These are phyloP conservation scores for Gambusia holbrooki DNA, from an alignment of 2,113 vertebrate species.

Conservation along the genomic window DNA sequence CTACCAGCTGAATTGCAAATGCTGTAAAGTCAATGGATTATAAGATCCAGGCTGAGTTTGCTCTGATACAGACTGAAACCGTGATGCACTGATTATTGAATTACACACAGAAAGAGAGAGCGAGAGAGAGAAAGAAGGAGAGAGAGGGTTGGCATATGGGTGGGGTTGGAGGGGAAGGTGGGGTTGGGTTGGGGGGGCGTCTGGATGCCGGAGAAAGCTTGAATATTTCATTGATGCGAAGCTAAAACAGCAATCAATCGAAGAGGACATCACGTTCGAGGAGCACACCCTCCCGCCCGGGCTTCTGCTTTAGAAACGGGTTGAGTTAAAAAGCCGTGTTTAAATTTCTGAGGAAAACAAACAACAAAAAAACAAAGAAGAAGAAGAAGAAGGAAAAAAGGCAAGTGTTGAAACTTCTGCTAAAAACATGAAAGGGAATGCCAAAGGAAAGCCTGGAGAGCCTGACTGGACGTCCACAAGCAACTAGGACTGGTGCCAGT, in stretches of 20 bases:
- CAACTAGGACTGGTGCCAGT: too few relatives aligned
- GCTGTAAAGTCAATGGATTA: conserved; percentile 44
- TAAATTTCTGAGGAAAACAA: background rate
- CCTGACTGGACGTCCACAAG: background rate
- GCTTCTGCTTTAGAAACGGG: conserved; percentile 12
- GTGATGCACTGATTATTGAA: conserved; percentile 46
- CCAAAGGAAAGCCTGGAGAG: conserved; percentile 34
- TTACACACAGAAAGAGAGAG: background rate
- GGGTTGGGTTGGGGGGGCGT: too few relatives aligned
- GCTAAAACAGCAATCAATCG: conserved; percentile 56
- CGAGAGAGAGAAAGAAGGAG: background rate
- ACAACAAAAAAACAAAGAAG: too few relatives aligned
- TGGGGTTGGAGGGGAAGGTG: background rate
- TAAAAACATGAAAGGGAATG: conserved; percentile 53
- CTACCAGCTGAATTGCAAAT: conserved; percentile 41
- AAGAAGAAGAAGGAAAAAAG: too few relatives aligned
- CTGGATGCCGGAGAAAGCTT: conserved; percentile 30
- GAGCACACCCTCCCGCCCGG: conserved; percentile 4
- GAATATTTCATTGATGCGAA: conserved; percentile 65
- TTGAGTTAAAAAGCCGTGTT: conserved; percentile 34
- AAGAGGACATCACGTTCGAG: conserved; percentile 36
- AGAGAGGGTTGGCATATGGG: background rate
- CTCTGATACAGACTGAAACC: conserved; percentile 29
- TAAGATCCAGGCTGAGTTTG: conserved; percentile 31
- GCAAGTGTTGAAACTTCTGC: conserved; percentile 25